Evolutionary conservation across 2,113 vertebrate species (phyloP), one percentile per base, ranked within the genome.

Genomic region (Lampris megalopsis): DNA sequence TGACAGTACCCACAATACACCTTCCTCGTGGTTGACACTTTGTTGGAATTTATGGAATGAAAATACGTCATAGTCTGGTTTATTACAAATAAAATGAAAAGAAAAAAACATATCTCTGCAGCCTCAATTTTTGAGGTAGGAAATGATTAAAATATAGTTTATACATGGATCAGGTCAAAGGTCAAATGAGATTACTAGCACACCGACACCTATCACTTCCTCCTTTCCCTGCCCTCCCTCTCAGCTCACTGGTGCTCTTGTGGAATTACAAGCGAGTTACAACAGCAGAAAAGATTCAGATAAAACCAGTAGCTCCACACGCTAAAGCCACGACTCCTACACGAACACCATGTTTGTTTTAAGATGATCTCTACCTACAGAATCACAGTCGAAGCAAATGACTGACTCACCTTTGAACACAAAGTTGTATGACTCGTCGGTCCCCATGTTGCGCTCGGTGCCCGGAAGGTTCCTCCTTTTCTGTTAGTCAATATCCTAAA

Each of bases 321-420:
- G 24, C 24, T 24, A 24, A 24, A 24, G 24, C 24, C 24, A 24
- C 24, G 24, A 24, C 24, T 24, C 24, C 24, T 24, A 24, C 24
- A 24, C 24, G 24, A 11, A 9, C 38, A 24, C 35, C 1, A 37
- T 1, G 38, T 0, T 52, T 42, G 38, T 35, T 38, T 4, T 49
- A 3, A 3, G 6, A 2, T 42, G 38, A 65, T n/a, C 56, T 6
- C 36, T 35, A 50, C 7, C 13, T 5, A 40, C 40, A 76, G 52
- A 77, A 63, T 67, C 61, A 72, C 49, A 68, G 58, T 47, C 59
- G 1, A 43, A 71, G n/a, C 13, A 84, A 75, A 85, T 56, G 77
- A 42, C 10, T 1, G 11, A 79, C 92, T 94, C 79, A 95, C 93
- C 94, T 91, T 94, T 95, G 73, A 94, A 94, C 69, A 94, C 93